Evolutionary conservation across 1,140 invertebrate genomes (phyloP).

Genomic region (Ctenoplectra terminalis): DNA sequence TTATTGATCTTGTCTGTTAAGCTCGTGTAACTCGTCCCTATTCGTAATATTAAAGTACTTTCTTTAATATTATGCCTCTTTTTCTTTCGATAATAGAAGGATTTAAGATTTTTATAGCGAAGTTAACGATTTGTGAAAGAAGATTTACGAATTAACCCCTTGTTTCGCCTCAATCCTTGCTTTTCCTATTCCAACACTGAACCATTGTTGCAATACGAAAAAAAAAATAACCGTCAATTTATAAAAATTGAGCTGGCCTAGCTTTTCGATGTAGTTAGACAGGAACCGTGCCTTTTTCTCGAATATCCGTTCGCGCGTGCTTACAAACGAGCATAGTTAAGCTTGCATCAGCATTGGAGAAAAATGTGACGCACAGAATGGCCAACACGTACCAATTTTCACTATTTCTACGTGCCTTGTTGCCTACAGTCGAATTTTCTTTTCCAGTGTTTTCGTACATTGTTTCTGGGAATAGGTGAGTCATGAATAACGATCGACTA

Average conservation of each 20-base stretch:
- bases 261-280: not conserved
- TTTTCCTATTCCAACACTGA: not conserved
- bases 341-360: constrained; percentile 64
- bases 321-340: constrained; percentile 60
- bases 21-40: not conserved
- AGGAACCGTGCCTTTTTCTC: constrained; percentile 21
- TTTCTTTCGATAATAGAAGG: too few species aligned
- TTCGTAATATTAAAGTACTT: constrained; percentile 10
- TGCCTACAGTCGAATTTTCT: not conserved
- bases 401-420: not conserved
- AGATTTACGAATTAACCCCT: too few species aligned
- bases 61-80: not conserved
- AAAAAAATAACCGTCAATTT: not conserved
- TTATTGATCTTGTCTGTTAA: not conserved
- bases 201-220: not conserved
- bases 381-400: not conserved
- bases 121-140: too few species aligned
- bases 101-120: too few species aligned
- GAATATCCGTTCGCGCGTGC: constrained; percentile 16
- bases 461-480: too few species aligned
- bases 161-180: not conserved
- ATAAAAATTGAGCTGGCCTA: not conserved
- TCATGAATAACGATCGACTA: too few species aligned
- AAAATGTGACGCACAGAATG: constrained; percentile 28
- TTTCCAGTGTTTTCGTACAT: too few species aligned